Percentiles rank a stretch among this genome's conserved stretches.
These are phyloP conservation scores for Geotrypetes seraphini DNA, from an alignment of 2,797 vertebrate species.

Conservation along the genomic window DNA sequence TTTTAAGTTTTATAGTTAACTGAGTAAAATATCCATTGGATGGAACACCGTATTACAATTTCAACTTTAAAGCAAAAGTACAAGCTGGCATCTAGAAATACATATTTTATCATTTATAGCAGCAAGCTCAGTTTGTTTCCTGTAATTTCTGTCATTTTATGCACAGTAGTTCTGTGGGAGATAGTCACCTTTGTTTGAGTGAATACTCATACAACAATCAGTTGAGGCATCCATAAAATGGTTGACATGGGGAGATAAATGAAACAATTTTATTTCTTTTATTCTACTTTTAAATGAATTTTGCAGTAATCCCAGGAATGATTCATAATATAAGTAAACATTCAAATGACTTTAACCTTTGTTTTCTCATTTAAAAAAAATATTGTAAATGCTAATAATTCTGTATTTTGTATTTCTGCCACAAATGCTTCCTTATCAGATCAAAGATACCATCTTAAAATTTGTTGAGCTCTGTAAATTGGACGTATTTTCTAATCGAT, in stretches of 20 bases:
- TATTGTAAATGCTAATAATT: conserved; percentile 40
- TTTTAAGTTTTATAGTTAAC: too few species aligned
- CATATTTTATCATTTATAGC: conserved; percentile 24
- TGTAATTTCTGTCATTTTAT: conserved; percentile 8
- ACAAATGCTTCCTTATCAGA: conserved; percentile 48
- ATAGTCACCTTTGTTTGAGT: conserved; percentile 31
- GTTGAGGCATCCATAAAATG: too few species aligned
- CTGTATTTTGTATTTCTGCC: conserved; percentile 37
- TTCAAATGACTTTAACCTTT: conserved; percentile 36
- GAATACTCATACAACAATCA: conserved; percentile 14
- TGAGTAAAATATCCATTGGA: too few species aligned
- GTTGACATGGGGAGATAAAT: conserved; percentile 35
- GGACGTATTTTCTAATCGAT: conserved; percentile 96
- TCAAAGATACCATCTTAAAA: conserved; percentile 86
- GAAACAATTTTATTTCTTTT: conserved; percentile 32
- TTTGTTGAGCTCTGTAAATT: conserved; percentile 90
- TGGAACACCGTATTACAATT: too few species aligned
- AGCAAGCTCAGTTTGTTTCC: conserved; percentile 5
- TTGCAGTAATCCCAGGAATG: conserved; percentile 34
- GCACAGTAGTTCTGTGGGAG: conserved; percentile 13
- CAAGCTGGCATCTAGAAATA: too few species aligned
- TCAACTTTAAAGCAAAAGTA: too few species aligned
- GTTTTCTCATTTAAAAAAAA: conserved; percentile 28
- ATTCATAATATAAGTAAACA: conserved; percentile 45
- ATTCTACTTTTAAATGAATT: conserved; percentile 37